These are phyloP conservation scores for Rhamphomyia laevipes DNA, from an alignment of 2,888 invertebrate species.

Conservation along the genomic window DNA sequence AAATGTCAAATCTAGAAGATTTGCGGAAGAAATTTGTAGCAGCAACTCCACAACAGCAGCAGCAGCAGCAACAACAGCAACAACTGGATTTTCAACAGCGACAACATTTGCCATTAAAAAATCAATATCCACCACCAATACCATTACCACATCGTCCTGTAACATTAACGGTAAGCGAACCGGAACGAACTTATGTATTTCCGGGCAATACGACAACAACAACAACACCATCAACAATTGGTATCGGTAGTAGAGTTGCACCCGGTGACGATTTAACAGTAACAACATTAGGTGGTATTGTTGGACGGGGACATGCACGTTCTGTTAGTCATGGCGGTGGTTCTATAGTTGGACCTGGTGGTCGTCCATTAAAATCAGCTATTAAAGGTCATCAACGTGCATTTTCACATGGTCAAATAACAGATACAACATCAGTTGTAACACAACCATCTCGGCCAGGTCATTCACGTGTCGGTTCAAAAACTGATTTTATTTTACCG, in stretches of 20 bases:
- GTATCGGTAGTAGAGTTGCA: slow-evolving; percentile 17
- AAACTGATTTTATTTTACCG: slow-evolving; percentile 80
- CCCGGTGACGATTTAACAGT: neutral
- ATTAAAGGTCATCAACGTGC: slow-evolving; percentile 71
- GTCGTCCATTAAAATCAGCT: slow-evolving; percentile 61
- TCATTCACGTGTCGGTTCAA: slow-evolving; percentile 71
- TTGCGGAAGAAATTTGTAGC: slow-evolving; percentile 36
- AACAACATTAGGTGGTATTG: slow-evolving; percentile 7
- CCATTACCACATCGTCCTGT: neutral
- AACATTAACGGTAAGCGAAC: slow-evolving; percentile 20
- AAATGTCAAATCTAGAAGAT: slow-evolving; percentile 36
- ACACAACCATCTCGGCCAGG: slow-evolving; percentile 42
- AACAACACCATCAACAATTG: slow-evolving; percentile 16
- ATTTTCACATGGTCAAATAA: slow-evolving; percentile 77
- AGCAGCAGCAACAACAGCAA: slow-evolving; percentile 7
- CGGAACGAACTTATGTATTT: slow-evolving; percentile 35
- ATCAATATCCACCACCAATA: slow-evolving; percentile 7
- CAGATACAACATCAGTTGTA: slow-evolving; percentile 41
- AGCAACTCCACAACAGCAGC: slow-evolving; percentile 27
- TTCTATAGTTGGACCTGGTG: slow-evolving; percentile 37
- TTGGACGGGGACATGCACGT: slow-evolving; percentile 53
- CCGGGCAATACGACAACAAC: slow-evolving; percentile 19
- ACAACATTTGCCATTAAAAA: slow-evolving; percentile 16
- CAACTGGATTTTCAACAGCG: slow-evolving; percentile 15
- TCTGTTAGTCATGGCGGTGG: slow-evolving; percentile 79